Evolutionary conservation across 2,113 vertebrate species (phyloP).

Genomic region (Tamias sibiricus): DNA sequence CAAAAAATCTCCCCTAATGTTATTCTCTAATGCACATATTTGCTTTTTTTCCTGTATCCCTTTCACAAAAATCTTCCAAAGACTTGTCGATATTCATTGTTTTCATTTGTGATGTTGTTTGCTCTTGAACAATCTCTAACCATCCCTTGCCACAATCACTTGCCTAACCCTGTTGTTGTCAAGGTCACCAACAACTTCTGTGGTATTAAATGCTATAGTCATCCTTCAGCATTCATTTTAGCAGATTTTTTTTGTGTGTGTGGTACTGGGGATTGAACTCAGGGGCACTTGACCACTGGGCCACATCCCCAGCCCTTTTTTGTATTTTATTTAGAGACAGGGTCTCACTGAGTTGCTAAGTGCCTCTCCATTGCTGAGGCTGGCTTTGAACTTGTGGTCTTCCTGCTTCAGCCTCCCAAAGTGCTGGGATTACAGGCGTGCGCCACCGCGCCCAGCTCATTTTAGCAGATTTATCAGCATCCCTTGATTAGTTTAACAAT

Average conservation of each 20-base stretch:
- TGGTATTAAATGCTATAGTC: background rate
- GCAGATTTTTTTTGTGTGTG: too few species aligned
- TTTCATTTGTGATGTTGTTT: background rate
- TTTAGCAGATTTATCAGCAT: background rate
- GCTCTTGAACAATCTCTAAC: background rate
- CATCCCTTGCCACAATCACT: background rate
- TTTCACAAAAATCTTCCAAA: too few species aligned
- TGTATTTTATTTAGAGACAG: too few species aligned
- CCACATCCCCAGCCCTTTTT: too few species aligned
- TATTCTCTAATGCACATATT: background rate
- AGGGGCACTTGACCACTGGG: too few species aligned
- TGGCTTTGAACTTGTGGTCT: too few species aligned
- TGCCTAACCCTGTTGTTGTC: background rate
- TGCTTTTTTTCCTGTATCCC: background rate
- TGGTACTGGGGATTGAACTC: too few species aligned
- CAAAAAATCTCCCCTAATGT: background rate
- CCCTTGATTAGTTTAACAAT: background rate
- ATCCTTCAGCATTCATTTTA: background rate
- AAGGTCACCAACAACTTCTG: background rate
- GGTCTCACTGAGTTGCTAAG: too few species aligned
- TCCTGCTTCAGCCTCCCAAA: too few species aligned
- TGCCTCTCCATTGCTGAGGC: too few species aligned
- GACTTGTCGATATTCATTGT: background rate
- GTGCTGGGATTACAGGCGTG: too few species aligned
- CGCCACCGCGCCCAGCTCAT: too few species aligned